A percentile compares a stretch with the other conserved stretches of the same genome.
Evolutionary conservation across 2,113 vertebrate genomes (phyloP).

Genomic region (Zapornia atra): DNA sequence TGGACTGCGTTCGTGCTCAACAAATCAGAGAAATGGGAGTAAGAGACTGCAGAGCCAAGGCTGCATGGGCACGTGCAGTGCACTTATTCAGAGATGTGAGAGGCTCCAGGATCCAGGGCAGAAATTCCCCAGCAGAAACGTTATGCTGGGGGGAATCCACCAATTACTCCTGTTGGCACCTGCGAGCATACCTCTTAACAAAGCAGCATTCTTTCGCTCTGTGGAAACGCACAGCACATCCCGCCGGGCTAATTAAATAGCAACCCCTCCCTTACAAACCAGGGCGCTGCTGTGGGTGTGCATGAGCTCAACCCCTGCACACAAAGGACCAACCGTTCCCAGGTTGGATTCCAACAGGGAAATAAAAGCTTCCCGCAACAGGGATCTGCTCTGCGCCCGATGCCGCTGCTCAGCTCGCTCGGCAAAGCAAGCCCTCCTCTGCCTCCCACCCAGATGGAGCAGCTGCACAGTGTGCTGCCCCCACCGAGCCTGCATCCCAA

Average conservation of each 20-base stretch:
- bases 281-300: background rate
- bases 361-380: background rate
- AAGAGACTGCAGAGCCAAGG: background rate
- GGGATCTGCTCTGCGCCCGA: background rate
- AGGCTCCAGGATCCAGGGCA: background rate
- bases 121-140: background rate
- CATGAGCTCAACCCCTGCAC: background rate
- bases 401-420: background rate
- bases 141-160: slow-evolving; percentile 11
- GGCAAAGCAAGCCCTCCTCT: background rate
- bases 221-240: background rate
- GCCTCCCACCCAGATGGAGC: background rate
- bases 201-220: slow-evolving; percentile 23
- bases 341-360: background rate
- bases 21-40: background rate
- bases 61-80: background rate
- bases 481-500: background rate
- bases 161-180: slow-evolving; percentile 47
- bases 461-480: background rate
- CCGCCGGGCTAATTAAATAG: background rate
- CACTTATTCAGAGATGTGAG: background rate
- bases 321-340: background rate
- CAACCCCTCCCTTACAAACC: background rate
- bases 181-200: slow-evolving; percentile 33
- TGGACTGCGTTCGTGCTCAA: background rate